Conservation (phyloP, 2,797 vertebrate species). For the Tragelaphus oryx region DNA sequence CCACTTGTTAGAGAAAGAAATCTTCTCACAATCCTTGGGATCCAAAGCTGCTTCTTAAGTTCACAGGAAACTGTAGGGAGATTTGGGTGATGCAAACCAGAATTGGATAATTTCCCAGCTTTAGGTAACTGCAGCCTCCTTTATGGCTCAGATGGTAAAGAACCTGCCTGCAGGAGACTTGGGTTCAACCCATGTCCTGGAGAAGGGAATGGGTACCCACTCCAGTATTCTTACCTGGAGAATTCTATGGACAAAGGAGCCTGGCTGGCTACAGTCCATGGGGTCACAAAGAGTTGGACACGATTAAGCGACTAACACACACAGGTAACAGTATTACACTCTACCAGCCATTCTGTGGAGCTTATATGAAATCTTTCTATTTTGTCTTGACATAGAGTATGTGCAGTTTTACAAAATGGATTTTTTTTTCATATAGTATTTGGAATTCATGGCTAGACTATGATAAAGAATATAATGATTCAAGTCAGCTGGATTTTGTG, state of each 20-base stretch:
- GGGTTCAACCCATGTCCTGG: background rate
- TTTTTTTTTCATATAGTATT: constrained; percentile 26
- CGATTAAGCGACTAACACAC: background rate
- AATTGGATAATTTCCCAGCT: background rate
- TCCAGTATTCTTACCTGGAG: background rate
- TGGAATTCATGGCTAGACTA: constrained; percentile 9
- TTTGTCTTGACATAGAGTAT: background rate
- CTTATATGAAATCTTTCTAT: constrained; percentile 29
- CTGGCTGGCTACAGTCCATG: background rate
- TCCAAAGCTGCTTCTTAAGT: background rate
- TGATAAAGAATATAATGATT: constrained; percentile 53
- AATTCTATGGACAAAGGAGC: background rate
- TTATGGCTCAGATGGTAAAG: background rate
- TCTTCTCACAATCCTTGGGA: background rate
- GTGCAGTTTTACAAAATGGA: background rate
- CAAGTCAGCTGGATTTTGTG: constrained; percentile 38
- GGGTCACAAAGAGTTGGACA: background rate
- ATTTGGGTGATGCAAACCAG: background rate
- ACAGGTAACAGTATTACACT: background rate
- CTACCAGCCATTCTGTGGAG: background rate
- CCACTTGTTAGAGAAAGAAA: background rate
- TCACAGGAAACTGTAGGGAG: background rate
- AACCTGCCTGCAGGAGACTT: background rate
- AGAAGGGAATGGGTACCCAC: background rate
- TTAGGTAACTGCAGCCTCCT: background rate